Evolutionary conservation across 2,113 vertebrate genomes (phyloP).

Genomic region (Cygnus buccinator): DNA sequence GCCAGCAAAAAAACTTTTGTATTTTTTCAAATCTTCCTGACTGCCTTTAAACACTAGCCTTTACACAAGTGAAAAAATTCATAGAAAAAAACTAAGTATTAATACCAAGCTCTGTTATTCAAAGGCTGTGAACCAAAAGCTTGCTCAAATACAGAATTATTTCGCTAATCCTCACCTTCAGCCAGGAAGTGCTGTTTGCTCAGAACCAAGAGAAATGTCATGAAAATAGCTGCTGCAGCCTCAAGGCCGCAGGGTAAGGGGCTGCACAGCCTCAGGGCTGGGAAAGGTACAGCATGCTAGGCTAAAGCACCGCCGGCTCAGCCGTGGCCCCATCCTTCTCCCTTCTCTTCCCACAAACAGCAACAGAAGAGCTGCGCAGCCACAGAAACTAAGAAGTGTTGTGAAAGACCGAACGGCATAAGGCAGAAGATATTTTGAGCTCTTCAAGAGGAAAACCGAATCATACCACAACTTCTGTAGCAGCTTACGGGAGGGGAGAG

Average conservation of each 20-base stretch:
- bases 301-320: fast-evolving
- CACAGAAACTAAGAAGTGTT: neutral
- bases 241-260: neutral
- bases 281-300: neutral
- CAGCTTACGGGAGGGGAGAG: conserved; percentile 2
- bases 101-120: neutral
- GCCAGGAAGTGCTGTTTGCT: neutral
- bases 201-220: neutral
- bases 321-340: neutral
- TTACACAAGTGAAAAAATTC: neutral
- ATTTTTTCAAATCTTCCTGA: neutral
- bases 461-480: conserved; percentile 21
- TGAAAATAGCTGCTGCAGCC: neutral
- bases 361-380: neutral
- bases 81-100: neutral
- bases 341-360: neutral
- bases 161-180: neutral
- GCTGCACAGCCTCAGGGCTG: neutral
- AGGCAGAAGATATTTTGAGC: neutral
- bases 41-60: neutral
- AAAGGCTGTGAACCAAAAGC: neutral
- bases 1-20: neutral
- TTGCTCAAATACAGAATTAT: neutral
- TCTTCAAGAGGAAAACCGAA: conserved; percentile 38
- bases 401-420: conserved; percentile 9